Evolutionary conservation across 1,140 invertebrate species (phyloP), one percentile per base, ranked within the genome.

Genomic region (Drosophila yakuba): DNA sequence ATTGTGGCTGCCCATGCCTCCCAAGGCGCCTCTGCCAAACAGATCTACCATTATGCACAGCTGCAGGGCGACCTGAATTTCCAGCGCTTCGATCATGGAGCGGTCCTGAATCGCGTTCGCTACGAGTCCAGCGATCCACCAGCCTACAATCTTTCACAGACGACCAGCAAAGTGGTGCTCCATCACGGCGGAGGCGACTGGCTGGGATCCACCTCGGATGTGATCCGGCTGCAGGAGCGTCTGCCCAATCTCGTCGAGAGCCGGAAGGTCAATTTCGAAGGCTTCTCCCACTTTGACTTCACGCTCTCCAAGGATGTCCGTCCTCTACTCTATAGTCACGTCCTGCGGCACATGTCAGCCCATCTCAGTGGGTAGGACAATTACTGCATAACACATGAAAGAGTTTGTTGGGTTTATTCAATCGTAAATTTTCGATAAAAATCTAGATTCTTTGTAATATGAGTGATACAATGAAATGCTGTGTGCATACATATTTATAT

Each of bases 1-100:
- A 28, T 83, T 3, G 54, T 84, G 7, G 50, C 44, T 1, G 64
- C 60, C 0, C 80, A 83, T 39, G 47, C 80, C 17, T 72, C 71
- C 5, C 80, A 83, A 35, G 80, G 80, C 1, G 57, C 64, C n/a
- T 83, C 80, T 0, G 45, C 56, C 17, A 41, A 62, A 11, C 61
- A 60, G 38, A 20, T 83, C 25, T 62, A 72, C 20, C 80, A 83
- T 36, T 83, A 80, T 15, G 80, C 80, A 4, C 80, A 83, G 54
- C 14, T 76, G 20, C 11, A 56, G 11, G 54, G n/a, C 0, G 15
- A 20, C n/a, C 14, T 3, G 0, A 11, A 28, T 0, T 83, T 83
- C 55, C 39, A 45, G 1, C 17, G 12, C 6, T 80, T 67, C n/a
- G 72, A 83, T 20, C 55, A 60, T 10, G 81, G 80, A 0, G 8